phyloP scores from a whole-genome alignment of 1,140 invertebrate genomes.

The Drosophila tani region DNA sequence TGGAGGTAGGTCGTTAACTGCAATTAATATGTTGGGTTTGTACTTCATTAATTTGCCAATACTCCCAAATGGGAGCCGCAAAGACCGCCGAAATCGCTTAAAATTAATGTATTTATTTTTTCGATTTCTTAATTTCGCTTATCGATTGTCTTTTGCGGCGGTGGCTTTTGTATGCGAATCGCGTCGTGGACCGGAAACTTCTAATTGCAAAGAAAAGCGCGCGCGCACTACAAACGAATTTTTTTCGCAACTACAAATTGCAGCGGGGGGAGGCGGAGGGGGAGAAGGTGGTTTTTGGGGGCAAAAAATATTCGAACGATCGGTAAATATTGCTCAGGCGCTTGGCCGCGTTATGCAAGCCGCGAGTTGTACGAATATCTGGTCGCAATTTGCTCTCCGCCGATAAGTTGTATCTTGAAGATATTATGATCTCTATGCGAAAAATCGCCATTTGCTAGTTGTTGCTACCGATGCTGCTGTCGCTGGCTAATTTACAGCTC shows the following conservation, averaged over 20 bases:
- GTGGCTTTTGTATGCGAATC: slow-evolving; percentile 38
- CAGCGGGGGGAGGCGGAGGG: neutral
- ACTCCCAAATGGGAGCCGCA: slow-evolving; percentile 53
- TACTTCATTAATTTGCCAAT: slow-evolving; percentile 66
- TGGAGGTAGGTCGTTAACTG: slow-evolving; percentile 77
- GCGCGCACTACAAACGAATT: slow-evolving; percentile 45
- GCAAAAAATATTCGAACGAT: slow-evolving; percentile 32
- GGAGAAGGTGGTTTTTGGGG: neutral
- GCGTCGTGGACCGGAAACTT: slow-evolving; percentile 52
- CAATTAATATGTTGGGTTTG: slow-evolving; percentile 74
- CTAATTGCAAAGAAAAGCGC: slow-evolving; percentile 64
- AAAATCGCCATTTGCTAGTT: slow-evolving; percentile 59
- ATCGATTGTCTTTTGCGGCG: slow-evolving; percentile 16
- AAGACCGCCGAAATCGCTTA: slow-evolving; percentile 36
- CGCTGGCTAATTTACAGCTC: slow-evolving; percentile 64
- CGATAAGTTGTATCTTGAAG: slow-evolving; percentile 61
- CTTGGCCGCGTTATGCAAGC: slow-evolving; percentile 53
- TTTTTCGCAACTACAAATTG: slow-evolving; percentile 20
- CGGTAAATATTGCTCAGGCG: slow-evolving; percentile 30
- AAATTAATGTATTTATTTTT: slow-evolving; percentile 17
- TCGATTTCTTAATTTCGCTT: slow-evolving; percentile 41
- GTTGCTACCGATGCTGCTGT: slow-evolving; percentile 28
- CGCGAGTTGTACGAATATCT: slow-evolving; percentile 29
- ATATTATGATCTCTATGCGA: slow-evolving; percentile 81
- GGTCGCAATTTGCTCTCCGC: slow-evolving; percentile 40